phyloP scores from a whole-genome alignment of 2,113 vertebrate genomes.

The Pyxicephalus adspersus region DNA sequence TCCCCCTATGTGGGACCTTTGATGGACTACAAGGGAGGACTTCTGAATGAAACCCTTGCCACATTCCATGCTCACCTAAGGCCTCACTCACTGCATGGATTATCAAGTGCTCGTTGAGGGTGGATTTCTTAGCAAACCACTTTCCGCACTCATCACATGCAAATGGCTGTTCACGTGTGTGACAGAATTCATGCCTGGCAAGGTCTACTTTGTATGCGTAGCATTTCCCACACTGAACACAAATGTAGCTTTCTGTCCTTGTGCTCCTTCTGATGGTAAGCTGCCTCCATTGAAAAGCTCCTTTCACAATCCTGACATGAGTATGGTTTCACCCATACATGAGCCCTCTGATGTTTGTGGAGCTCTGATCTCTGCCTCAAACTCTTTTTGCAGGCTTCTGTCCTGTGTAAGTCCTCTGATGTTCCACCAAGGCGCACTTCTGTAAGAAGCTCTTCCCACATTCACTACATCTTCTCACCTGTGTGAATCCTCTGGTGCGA shows the following conservation, averaged over 20 bases:
- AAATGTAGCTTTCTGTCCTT: not conserved
- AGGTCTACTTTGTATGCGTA: not conserved
- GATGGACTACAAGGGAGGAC: not conserved
- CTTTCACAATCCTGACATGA: not conserved
- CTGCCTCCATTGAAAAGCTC: too few species aligned
- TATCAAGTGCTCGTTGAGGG: not conserved
- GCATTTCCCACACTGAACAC: not conserved
- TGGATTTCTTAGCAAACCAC: not conserved
- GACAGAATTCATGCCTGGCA: not conserved
- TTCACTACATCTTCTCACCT: slow-evolving; percentile 14
- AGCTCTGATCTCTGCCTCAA: slow-evolving; percentile 59
- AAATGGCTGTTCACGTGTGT: not conserved
- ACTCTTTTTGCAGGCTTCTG: slow-evolving; percentile 23
- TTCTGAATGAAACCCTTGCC: not conserved
- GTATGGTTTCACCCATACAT: slow-evolving; percentile 48
- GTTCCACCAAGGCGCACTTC: not conserved
- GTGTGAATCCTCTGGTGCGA: slow-evolving; percentile 53
- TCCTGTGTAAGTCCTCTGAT: slow-evolving; percentile 14
- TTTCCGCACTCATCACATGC: not conserved
- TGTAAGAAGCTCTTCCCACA: slow-evolving; percentile 3
- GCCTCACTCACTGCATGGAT: not conserved
- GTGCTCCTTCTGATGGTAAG: not conserved
- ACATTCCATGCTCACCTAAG: not conserved
- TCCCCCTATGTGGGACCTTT: not conserved
- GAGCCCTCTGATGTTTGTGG: too few species aligned